Evolutionary conservation across 1,140 invertebrate genomes (phyloP).

Genomic region (Trichonephila clavipes): DNA sequence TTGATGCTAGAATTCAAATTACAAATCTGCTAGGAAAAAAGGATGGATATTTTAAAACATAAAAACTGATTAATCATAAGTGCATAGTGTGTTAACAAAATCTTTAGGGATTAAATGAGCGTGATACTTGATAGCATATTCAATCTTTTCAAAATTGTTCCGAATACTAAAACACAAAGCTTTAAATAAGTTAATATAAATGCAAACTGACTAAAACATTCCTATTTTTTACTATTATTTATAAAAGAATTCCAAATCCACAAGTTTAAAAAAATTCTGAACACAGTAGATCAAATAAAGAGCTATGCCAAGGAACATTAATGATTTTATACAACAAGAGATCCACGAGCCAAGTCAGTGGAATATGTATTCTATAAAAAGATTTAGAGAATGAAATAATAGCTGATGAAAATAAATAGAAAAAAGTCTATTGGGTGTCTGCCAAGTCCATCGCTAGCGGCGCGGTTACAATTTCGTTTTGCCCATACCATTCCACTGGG

Average conservation of each 20-base stretch:
- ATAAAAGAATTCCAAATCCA: not conserved
- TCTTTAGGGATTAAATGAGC: too few species aligned
- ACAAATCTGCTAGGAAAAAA: too few species aligned
- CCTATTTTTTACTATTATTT: not conserved
- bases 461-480: constrained; percentile 45
- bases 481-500: constrained; percentile 33
- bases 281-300: not conserved
- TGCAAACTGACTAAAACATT: too few species aligned
- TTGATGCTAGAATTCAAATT: too few species aligned
- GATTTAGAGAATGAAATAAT: constrained; percentile 32
- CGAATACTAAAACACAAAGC: not conserved
- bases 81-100: too few species aligned
- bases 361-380: constrained; percentile 61
- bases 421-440: constrained; percentile 20
- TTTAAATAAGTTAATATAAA: too few species aligned
- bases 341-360: constrained; percentile 32
- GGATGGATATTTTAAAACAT: too few species aligned
- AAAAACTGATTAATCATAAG: too few species aligned
- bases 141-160: too few species aligned
- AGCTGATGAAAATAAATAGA: not conserved
- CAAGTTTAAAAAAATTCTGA: constrained; percentile 6
- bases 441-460: constrained; percentile 45
- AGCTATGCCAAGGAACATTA: constrained; percentile 38
- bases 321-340: constrained; percentile 13
- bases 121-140: too few species aligned